phyloP scores from a whole-genome alignment of 1,140 invertebrate genomes.

The Nasonia longicornis region DNA sequence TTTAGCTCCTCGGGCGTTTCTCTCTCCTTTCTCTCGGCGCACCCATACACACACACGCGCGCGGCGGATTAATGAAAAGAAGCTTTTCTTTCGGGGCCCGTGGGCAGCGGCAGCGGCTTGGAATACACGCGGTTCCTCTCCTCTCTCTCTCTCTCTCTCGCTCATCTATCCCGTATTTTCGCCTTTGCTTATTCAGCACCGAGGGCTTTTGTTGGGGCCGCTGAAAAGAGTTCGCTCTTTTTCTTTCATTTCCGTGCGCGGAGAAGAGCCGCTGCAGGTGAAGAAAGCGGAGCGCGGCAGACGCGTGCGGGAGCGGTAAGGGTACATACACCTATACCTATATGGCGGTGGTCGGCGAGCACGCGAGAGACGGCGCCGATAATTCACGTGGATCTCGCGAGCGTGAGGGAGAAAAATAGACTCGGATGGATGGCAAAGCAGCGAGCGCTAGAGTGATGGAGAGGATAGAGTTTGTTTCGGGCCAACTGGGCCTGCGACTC shows the following conservation, averaged over 20 bases:
- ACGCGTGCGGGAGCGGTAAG: background rate
- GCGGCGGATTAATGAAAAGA: conserved; percentile 7
- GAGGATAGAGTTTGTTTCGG: too few relatives aligned
- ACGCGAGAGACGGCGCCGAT: background rate
- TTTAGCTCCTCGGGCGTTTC: background rate
- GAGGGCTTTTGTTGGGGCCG: background rate
- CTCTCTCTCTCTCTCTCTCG: too few relatives aligned
- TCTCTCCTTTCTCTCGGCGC: background rate
- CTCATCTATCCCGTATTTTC: background rate
- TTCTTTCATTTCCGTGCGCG: background rate
- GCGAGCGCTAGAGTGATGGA: background rate
- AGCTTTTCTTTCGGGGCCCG: conserved; percentile 17
- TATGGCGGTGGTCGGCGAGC: too few relatives aligned
- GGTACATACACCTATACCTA: background rate
- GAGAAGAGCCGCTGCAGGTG: background rate
- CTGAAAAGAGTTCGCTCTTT: conserved; percentile 16
- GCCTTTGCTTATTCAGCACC: background rate
- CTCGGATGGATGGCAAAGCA: background rate
- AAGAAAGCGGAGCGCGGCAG: background rate
- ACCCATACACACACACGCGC: background rate
- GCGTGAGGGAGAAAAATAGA: background rate
- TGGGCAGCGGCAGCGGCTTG: background rate
- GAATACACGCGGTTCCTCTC: background rate
- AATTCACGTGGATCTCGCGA: background rate
- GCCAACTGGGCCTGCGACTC: too few relatives aligned